These are phyloP conservation scores for Patiria miniata DNA, from an alignment of 35 echinoderm and acorn worm species.

Conservation along the genomic window DNA sequence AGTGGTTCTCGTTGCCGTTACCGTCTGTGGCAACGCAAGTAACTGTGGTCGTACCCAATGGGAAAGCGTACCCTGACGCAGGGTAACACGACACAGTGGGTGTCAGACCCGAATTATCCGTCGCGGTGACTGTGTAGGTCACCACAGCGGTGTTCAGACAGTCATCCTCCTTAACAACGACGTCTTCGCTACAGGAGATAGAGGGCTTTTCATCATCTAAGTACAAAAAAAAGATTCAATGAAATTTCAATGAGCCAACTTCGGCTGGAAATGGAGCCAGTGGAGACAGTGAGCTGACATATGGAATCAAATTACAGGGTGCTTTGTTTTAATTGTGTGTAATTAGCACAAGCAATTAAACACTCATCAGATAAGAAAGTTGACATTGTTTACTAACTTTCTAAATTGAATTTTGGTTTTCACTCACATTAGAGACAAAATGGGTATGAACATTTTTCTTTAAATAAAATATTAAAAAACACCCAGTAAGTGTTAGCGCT, in stretches of 20 bases:
- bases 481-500: too few species aligned
- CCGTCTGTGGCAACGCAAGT: constrained; percentile 33
- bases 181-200: constrained; percentile 51
- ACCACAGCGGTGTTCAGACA: constrained; percentile 24
- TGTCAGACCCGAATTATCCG: constrained; percentile 25
- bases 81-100: constrained; percentile 27
- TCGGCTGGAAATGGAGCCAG: too few species aligned
- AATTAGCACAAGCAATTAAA: too few species aligned
- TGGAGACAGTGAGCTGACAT: too few species aligned
- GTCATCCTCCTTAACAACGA: constrained; percentile 26
- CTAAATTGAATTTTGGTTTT: too few species aligned
- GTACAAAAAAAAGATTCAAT: not conserved
- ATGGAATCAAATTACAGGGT: too few species aligned
- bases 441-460: too few species aligned
- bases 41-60: constrained; percentile 26
- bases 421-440: too few species aligned
- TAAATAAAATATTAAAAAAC: too few species aligned
- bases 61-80: constrained; percentile 29
- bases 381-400: too few species aligned
- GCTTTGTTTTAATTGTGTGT: too few species aligned
- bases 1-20: constrained; percentile 12
- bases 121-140: constrained; percentile 28
- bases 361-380: too few species aligned
- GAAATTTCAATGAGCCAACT: not conserved
- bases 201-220: constrained; percentile 45